Evolutionary conservation across 2,797 vertebrate species (phyloP).

Genomic region (Lophotriccus pileatus): DNA sequence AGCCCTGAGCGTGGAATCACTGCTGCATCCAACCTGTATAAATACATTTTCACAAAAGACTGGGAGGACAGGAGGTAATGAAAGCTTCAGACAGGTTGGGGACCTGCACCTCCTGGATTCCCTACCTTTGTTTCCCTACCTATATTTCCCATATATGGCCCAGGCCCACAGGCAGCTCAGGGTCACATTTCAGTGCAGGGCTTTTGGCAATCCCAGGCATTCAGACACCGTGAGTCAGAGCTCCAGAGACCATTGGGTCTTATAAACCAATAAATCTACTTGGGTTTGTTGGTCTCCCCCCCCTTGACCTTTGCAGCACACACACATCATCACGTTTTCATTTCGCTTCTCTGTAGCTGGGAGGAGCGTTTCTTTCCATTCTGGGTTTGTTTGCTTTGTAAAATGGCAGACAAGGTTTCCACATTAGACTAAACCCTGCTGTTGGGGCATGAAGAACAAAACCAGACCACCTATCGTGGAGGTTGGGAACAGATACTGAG

Average conservation of each 20-base stretch:
- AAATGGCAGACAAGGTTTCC: neutral
- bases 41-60: neutral
- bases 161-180: neutral
- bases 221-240: conserved; percentile 33
- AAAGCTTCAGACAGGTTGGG: neutral
- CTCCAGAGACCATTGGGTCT: neutral
- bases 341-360: neutral
- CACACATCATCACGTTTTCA: neutral
- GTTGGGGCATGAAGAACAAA: neutral
- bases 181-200: neutral
- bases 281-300: neutral
- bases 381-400: neutral
- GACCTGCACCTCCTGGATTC: neutral
- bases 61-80: neutral
- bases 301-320: neutral
- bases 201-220: conserved; percentile 23
- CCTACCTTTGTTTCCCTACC: neutral
- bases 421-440: neutral
- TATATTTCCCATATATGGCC: conserved; percentile 23
- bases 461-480: neutral
- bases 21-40: neutral
- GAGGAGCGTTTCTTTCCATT: neutral
- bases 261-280: neutral
- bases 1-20: neutral
- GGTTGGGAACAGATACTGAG: neutral